Evolutionary conservation across 2,888 invertebrate species (phyloP).

Genomic region (Apamea sordens): DNA sequence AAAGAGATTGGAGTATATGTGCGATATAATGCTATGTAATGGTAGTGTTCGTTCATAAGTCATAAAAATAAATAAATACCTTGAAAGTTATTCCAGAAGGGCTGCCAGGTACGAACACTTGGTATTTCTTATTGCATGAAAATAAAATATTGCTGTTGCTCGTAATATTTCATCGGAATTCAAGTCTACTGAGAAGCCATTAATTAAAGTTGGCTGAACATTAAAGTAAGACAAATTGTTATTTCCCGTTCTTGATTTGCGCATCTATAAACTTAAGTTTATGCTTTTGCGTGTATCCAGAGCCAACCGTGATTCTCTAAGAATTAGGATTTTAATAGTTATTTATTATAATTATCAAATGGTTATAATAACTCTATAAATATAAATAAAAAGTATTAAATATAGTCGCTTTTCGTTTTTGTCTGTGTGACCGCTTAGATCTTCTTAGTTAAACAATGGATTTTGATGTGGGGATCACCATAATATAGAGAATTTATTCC

Average conservation of each 20-base stretch:
- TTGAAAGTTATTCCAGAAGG: not conserved
- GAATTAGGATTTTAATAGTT: not conserved
- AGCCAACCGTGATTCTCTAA: not conserved
- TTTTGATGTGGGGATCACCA: not conserved
- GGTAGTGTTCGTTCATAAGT: not conserved
- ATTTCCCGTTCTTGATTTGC: not conserved
- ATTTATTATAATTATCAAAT: not conserved
- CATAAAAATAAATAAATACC: not conserved
- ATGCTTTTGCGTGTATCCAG: slow-evolving; percentile 9
- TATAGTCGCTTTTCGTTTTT: not conserved
- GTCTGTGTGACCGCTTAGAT: not conserved
- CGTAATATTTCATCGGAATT: slow-evolving; percentile 14
- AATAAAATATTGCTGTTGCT: slow-evolving; percentile 1
- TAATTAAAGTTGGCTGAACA: slow-evolving; percentile 12
- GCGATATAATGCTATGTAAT: not conserved
- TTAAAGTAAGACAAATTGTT: not conserved
- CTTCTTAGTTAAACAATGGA: not conserved
- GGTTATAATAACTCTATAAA: not conserved
- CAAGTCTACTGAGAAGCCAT: not conserved
- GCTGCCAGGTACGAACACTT: not conserved
- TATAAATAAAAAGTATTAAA: not conserved
- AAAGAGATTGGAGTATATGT: not conserved
- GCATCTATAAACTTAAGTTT: slow-evolving; percentile 6
- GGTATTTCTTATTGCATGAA: not conserved
- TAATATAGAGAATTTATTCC: not conserved